phyloP scores from a whole-genome alignment of 2,113 vertebrate species.

The Anthoscopus minutus region DNA sequence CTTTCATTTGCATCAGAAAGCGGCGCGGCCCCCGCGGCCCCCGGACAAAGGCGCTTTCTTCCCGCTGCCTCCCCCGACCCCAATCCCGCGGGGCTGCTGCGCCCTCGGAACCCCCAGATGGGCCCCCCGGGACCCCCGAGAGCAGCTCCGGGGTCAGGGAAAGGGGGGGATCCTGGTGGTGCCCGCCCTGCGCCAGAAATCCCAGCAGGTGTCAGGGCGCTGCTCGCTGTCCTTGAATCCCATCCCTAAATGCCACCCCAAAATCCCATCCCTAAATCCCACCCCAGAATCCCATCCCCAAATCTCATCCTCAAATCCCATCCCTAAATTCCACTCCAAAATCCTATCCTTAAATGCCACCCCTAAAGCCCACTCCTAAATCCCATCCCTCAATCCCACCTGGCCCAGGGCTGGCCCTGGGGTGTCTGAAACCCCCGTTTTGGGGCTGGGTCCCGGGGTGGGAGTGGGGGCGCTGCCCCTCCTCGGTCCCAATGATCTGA shows the following conservation, averaged over 20 bases:
- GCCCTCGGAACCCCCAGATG: neutral
- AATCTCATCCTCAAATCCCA: neutral
- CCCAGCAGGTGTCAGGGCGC: fast-evolving
- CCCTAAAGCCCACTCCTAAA: neutral
- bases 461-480: neutral
- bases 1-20: neutral
- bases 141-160: neutral
- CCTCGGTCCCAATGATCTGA: neutral
- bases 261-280: neutral
- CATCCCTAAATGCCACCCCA: fast-evolving
- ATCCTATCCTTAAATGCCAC: no score
- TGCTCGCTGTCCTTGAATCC: no score
- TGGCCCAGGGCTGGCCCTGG: neutral
- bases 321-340: no score
- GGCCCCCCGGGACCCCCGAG: no score
- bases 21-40: neutral
- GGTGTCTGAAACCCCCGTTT: neutral
- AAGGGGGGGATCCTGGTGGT: fast-evolving
- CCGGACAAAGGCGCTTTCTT: conserved; percentile 28
- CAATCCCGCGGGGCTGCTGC: neutral
- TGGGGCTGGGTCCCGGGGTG: neutral
- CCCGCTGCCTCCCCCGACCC: neutral
- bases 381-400: no score
- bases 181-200: neutral
- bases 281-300: no score